Conservation (phyloP, 1,140 invertebrate species). For the Micrasema longulum region DNA sequence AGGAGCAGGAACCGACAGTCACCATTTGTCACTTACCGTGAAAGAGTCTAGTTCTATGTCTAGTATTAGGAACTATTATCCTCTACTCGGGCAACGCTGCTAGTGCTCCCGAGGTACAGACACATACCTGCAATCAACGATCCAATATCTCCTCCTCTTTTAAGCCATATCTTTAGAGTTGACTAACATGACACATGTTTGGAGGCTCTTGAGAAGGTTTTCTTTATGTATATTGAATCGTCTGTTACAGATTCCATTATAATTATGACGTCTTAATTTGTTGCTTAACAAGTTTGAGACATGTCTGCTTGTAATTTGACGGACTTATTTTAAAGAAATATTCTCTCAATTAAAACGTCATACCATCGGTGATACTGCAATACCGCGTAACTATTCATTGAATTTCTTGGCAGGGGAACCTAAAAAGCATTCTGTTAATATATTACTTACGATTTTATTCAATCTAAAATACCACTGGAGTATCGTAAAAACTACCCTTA, state of each 20-base stretch:
- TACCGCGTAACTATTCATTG: too few relatives aligned
- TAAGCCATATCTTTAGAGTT: neutral
- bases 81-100: slow-evolving; percentile 3
- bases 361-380: too few relatives aligned
- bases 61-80: neutral
- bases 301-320: too few relatives aligned
- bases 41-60: neutral
- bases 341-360: too few relatives aligned
- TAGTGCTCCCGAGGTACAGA: neutral
- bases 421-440: too few relatives aligned
- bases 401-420: too few relatives aligned
- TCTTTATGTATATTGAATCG: slow-evolving; percentile 29
- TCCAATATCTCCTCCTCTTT: slow-evolving; percentile 28
- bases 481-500: too few relatives aligned
- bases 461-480: too few relatives aligned
- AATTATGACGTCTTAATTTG: too few relatives aligned
- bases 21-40: slow-evolving; percentile 32
- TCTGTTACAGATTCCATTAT: slow-evolving; percentile 14
- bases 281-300: too few relatives aligned
- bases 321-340: too few relatives aligned
- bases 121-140: slow-evolving; percentile 35
- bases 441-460: too few relatives aligned
- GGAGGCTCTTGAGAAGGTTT: slow-evolving; percentile 1
- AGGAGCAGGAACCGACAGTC: neutral
- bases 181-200: neutral